These are phyloP conservation scores for Seira ritae DNA, from an alignment of 2,888 invertebrate species.

Conservation along the genomic window DNA sequence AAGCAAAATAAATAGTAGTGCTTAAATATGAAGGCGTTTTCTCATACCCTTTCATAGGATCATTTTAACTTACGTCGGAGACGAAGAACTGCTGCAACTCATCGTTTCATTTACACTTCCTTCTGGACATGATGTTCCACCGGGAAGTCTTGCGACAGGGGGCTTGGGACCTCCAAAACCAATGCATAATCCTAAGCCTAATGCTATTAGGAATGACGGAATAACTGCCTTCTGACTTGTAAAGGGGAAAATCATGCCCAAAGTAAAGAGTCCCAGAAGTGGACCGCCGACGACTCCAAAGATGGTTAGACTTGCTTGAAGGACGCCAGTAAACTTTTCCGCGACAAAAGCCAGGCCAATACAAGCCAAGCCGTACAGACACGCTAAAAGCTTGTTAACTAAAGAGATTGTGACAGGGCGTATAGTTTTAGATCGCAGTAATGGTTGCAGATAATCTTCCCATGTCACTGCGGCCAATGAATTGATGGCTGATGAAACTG, in stretches of 20 bases:
- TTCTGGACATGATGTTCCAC: slow-evolving; percentile 50
- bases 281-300: slow-evolving; percentile 92
- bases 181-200: slow-evolving; percentile 85
- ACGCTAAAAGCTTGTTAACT: slow-evolving; percentile 79
- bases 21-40: no score
- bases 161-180: slow-evolving; percentile 90
- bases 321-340: slow-evolving; percentile 87
- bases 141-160: slow-evolving; percentile 75
- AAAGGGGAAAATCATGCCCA: slow-evolving; percentile 88
- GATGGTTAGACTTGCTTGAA: slow-evolving; percentile 90
- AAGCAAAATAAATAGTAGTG: no score
- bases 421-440: slow-evolving; percentile 74
- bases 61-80: slow-evolving; percentile 46
- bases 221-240: slow-evolving; percentile 82
- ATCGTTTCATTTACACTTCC: slow-evolving; percentile 45
- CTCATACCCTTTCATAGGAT: no score
- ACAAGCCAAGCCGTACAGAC: slow-evolving; percentile 85
- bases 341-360: slow-evolving; percentile 89
- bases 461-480: slow-evolving; percentile 93
- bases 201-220: slow-evolving; percentile 66
- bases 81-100: slow-evolving; percentile 35
- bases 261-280: slow-evolving; percentile 87
- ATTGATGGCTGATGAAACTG: slow-evolving; percentile 93
- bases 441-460: slow-evolving; percentile 85
- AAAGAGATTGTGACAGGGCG: slow-evolving; percentile 60